These are phyloP conservation scores for Standfussiana lucernea DNA, from an alignment of 2,888 invertebrate species.

Conservation along the genomic window DNA sequence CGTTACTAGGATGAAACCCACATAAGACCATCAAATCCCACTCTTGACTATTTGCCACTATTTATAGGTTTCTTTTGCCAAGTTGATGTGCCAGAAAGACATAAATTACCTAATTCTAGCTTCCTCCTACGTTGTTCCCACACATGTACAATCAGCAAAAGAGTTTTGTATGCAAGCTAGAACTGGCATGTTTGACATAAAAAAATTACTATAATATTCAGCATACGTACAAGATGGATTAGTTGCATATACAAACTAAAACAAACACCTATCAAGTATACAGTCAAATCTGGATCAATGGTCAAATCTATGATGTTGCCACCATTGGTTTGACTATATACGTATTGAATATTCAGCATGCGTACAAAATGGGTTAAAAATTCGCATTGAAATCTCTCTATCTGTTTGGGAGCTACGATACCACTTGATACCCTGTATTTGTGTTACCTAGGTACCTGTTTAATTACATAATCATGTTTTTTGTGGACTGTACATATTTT, in stretches of 20 bases:
- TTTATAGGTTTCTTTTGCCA: slow-evolving; percentile 54
- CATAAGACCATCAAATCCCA: slow-evolving; percentile 59
- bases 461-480: neutral
- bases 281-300: too few relatives aligned
- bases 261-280: too few relatives aligned
- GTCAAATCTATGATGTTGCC: too few relatives aligned
- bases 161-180: neutral
- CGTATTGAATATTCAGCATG: too few relatives aligned
- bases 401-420: neutral
- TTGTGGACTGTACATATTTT: slow-evolving; percentile 49
- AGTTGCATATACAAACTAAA: too few relatives aligned
- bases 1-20: slow-evolving; percentile 44
- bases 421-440: neutral
- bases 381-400: neutral
- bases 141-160: slow-evolving; percentile 53
- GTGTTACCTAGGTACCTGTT: neutral
- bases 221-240: too few relatives aligned
- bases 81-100: slow-evolving; percentile 44
- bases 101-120: slow-evolving; percentile 70
- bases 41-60: slow-evolving; percentile 55
- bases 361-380: too few relatives aligned
- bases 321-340: too few relatives aligned
- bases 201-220: neutral
- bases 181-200: neutral
- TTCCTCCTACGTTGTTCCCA: slow-evolving; percentile 72